Conservation (phyloP, 2,113 vertebrate species). For the Toxostoma redivivum region DNA sequence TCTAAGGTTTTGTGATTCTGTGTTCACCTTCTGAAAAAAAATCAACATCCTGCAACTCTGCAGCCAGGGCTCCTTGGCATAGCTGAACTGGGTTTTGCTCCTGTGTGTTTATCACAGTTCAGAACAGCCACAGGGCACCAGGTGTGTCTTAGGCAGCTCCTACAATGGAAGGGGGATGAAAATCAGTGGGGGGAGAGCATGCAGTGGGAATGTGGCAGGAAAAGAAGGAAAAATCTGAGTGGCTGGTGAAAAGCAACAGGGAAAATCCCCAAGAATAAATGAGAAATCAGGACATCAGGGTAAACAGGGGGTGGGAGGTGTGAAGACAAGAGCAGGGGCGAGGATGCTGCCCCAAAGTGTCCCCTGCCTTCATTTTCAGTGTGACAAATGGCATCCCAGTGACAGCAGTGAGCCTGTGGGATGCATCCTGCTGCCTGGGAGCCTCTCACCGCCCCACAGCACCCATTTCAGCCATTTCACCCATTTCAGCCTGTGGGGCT, state of each 20-base stretch:
- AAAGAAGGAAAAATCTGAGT: not conserved
- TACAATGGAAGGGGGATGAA: not conserved
- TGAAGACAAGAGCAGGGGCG: not conserved
- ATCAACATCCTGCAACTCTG: not conserved
- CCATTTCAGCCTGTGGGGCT: not conserved
- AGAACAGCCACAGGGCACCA: not conserved
- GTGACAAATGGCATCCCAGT: not conserved
- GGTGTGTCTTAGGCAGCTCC: not conserved
- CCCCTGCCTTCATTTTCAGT: not conserved
- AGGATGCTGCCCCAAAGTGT: not conserved
- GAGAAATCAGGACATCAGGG: accelerated
- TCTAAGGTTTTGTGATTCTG: not conserved
- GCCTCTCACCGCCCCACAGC: not conserved
- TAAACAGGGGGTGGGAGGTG: not conserved
- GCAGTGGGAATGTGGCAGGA: not conserved
- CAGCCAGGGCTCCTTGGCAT: not conserved
- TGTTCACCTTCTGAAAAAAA: not conserved
- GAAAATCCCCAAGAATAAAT: not conserved
- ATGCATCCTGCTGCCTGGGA: not conserved
- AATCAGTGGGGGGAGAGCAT: not conserved
- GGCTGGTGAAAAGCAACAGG: not conserved
- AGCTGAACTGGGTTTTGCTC: not conserved
- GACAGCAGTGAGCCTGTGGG: not conserved
- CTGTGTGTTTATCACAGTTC: not conserved
- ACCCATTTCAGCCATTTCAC: not conserved